Conservation (phyloP, 2,797 vertebrate genomes). For the Phalanger gymnotis region DNA sequence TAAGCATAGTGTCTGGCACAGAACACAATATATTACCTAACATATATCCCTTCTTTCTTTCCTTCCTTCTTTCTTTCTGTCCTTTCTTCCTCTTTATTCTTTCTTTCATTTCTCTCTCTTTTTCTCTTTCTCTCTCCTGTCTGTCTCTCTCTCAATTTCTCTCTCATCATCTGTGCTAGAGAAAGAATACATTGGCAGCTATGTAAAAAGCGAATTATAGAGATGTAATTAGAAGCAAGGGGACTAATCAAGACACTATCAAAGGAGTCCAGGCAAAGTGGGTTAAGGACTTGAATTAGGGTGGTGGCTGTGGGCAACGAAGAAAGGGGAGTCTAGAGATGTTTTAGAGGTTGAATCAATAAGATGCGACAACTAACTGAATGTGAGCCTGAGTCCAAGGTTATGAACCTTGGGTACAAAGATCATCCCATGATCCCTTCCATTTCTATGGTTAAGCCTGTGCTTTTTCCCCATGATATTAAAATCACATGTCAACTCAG, state of each 20-base stretch:
- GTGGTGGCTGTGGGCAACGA: neutral
- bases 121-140: neutral
- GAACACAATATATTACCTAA: neutral
- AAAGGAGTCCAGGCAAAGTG: neutral
- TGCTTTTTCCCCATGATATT: neutral
- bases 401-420: neutral
- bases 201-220: neutral
- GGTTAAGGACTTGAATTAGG: neutral
- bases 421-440: neutral
- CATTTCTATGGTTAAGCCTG: neutral
- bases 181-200: neutral
- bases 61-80: neutral
- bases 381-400: neutral
- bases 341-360: neutral
- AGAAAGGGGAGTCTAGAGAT: neutral
- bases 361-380: neutral
- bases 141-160: neutral
- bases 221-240: neutral
- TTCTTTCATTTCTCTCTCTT: too few relatives aligned
- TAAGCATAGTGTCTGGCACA: neutral
- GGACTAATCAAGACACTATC: neutral
- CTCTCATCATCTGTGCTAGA: neutral
- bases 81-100: too few relatives aligned
- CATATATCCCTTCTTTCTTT: neutral
- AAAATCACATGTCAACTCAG: neutral